phyloP scores from a whole-genome alignment of 2,888 invertebrate species.

The Melanostoma mellinum region DNA sequence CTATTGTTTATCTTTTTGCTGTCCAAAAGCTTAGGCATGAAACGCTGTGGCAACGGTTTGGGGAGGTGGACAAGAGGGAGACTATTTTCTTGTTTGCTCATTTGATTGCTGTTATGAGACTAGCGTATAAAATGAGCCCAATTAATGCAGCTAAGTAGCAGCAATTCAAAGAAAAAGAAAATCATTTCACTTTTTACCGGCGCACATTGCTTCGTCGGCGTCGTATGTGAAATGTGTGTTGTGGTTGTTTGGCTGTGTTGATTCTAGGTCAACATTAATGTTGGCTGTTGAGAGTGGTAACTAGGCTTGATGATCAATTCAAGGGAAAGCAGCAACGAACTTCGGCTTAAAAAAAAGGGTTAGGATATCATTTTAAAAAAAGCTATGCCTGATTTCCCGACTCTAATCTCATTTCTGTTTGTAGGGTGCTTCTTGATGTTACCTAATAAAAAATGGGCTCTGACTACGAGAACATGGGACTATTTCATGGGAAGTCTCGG shows the following conservation, averaged over 20 bases:
- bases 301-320: too few relatives aligned
- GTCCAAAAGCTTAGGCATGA: constrained; percentile 16
- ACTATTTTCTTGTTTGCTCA: constrained; percentile 49
- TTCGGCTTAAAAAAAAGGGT: too few relatives aligned
- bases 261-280: constrained; percentile 52
- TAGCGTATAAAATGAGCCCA: constrained; percentile 55
- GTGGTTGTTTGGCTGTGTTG: constrained; percentile 29
- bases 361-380: too few relatives aligned
- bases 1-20: constrained; percentile 39
- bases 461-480: too few relatives aligned
- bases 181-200: constrained; percentile 70
- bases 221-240: constrained; percentile 14
- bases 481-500: too few relatives aligned
- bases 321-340: too few relatives aligned
- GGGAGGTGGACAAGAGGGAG: constrained; percentile 15
- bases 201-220: neutral
- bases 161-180: constrained; percentile 45
- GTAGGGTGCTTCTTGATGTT: too few relatives aligned
- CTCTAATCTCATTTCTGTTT: too few relatives aligned
- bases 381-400: too few relatives aligned
- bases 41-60: neutral
- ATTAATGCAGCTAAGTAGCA: constrained; percentile 46
- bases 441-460: too few relatives aligned
- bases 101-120: constrained; percentile 55
- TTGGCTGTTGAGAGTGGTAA: constrained; percentile 4